Evolutionary conservation across 2,888 invertebrate species (phyloP), one percentile per base, ranked within the genome.

Genomic region (Norana najaformis): DNA sequence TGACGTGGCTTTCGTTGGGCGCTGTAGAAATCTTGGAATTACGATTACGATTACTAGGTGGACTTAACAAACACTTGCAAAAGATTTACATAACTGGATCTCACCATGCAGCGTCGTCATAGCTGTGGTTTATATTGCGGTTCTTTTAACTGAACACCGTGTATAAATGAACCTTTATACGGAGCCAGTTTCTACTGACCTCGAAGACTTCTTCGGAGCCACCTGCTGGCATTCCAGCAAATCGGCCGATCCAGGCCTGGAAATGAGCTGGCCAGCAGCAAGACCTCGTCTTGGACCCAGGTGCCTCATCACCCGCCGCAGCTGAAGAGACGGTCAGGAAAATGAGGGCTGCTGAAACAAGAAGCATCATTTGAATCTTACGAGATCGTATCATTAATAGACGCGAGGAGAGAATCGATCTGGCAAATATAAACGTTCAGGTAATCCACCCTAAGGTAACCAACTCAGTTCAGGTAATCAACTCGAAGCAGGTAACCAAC

Each of bases 211-310:
- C 18, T 35, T 36, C 36, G 4, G 85, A 13, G 8, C 85, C 85
- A 5, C 85, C 85, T 4, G 23, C 85, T 18, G 85, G 85, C 85
- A 36, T 85, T 36, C 85, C 85, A 23, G 85, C 85, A 23, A 85
- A 36, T n/a, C 85, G 35, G 11, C 85, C 85, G 0, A 85, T 35
- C 85, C 85, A 85, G 36, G 85, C 85, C 85, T 85, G 85, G 85
- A 85, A 85, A 35, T 85, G 85, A 1, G 4, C 36, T 35, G 85
- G 85, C 85, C 85, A 85, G 23, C 85, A 85, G 85, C 85, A 85
- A 1, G 85, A 85, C 36, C 37, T 85, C 85, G 85, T 85, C 36
- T 23, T 85, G 5, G 36, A 37, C 6, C 36, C 85, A 23, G 85
- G 35, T 23, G 85, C 85, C 36, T 85, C 85, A 34, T 35, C 85